A percentile compares a stretch with the other conserved stretches of the same genome.
Evolutionary conservation across 1,140 invertebrate genomes (phyloP).

Genomic region (Drosophila paulistorum): DNA sequence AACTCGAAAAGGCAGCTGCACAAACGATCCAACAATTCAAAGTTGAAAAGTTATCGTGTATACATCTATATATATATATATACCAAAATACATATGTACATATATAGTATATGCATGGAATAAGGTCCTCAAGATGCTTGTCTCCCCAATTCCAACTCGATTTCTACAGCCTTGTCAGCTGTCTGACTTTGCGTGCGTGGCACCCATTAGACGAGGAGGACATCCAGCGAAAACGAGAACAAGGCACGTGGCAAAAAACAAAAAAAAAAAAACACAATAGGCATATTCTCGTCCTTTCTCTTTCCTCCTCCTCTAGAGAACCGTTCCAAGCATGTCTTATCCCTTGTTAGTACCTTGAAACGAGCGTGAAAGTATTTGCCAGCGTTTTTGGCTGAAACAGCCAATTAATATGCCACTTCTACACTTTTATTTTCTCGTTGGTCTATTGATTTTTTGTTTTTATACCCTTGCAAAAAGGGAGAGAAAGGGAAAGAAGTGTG

Average conservation of each 20-base stretch:
- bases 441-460: conserved; percentile 75
- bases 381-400: conserved; percentile 61
- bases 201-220: conserved; percentile 58
- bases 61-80: conserved; percentile 47
- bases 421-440: conserved; percentile 14
- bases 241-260: conserved; percentile 57
- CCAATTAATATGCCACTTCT: conserved; percentile 67
- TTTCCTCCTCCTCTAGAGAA: no score
- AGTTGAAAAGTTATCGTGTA: conserved; percentile 62
- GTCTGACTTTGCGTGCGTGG: conserved; percentile 57
- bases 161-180: conserved; percentile 25
- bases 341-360: conserved; percentile 52
- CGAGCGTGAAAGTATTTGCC: conserved; percentile 76
- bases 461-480: no score
- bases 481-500: no score
- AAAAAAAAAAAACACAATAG: no score
- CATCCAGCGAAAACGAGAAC: conserved; percentile 39
- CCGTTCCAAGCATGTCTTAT: conserved; percentile 12
- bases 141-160: conserved; percentile 45
- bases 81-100: conserved; percentile 42
- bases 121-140: conserved; percentile 72
- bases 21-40: conserved; percentile 42
- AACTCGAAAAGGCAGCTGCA: conserved; percentile 43
- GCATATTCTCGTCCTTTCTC: no score
- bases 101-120: conserved; percentile 49